Evolutionary conservation across 2,113 vertebrate genomes (phyloP).

Genomic region (Ictidomys tridecemlineatus): DNA sequence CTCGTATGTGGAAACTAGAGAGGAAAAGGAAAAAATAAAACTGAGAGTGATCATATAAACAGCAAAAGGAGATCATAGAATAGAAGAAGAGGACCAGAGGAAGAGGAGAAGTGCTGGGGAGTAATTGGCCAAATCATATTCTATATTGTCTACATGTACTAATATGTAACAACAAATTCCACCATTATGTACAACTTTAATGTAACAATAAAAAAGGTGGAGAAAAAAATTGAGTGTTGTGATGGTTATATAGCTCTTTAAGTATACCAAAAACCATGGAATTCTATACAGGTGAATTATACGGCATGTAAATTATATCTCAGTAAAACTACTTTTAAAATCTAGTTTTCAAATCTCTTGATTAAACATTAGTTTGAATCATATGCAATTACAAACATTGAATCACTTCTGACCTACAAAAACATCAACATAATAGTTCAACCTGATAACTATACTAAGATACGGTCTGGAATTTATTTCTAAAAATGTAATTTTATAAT

Average conservation of each 20-base stretch:
- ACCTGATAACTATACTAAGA: neutral
- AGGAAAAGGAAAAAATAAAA: no score
- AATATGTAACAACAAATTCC: no score
- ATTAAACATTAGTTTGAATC: constrained; percentile 41
- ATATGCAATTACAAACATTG: neutral
- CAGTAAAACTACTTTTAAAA: neutral
- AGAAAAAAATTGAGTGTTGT: neutral
- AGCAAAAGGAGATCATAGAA: no score
- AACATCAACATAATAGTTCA: constrained; percentile 12
- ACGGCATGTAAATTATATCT: neutral
- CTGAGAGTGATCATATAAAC: no score
- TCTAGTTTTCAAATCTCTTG: neutral
- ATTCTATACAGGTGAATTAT: neutral
- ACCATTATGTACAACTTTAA: no score
- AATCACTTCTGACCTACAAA: neutral
- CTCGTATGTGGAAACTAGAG: no score
- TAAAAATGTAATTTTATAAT: constrained; percentile 28
- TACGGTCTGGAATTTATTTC: neutral
- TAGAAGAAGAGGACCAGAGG: no score
- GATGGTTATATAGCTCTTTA: neutral
- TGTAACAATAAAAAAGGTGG: no score
- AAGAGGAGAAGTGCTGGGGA: no score
- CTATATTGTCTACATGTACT: no score
- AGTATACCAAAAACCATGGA: neutral
- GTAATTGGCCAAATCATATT: no score